Percentiles rank a stretch among this genome's conserved stretches.
These are phyloP conservation scores for Gymnocypris eckloni DNA, from an alignment of 2,797 vertebrate genomes.

Conservation along the genomic window DNA sequence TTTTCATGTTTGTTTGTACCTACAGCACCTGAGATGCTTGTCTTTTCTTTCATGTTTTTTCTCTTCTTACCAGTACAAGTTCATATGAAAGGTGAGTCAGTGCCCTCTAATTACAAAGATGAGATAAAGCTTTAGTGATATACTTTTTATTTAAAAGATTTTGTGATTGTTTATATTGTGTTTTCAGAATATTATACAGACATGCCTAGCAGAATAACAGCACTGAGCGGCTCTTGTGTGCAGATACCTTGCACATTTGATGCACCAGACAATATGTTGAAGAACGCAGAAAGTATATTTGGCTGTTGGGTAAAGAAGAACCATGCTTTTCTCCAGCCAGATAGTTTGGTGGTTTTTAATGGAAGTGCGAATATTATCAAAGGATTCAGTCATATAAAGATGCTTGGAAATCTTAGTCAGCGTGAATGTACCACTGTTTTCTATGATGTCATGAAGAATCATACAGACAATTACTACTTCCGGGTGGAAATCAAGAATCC, in stretches of 20 bases:
- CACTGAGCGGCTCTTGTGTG: slow-evolving; percentile 68
- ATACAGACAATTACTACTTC: slow-evolving; percentile 62
- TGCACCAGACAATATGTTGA: rapidly evolving
- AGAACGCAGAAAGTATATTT: rapidly evolving
- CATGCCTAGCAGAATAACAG: slow-evolving; percentile 47
- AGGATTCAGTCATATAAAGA: slow-evolving; percentile 36
- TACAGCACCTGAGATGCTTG: background rate
- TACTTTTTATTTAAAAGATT: background rate
- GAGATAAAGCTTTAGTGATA: background rate
- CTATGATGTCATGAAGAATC: background rate
- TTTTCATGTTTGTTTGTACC: background rate
- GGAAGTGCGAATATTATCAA: rapidly evolving
- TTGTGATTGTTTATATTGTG: background rate
- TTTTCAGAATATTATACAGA: background rate
- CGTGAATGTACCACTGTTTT: slow-evolving; percentile 69
- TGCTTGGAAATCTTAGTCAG: slow-evolving; percentile 61
- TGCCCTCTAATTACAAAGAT: background rate
- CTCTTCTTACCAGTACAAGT: background rate
- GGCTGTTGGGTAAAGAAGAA: slow-evolving; percentile 59
- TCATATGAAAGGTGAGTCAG: background rate
- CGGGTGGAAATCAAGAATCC: background rate
- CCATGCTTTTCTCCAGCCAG: rapidly evolving
- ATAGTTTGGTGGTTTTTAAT: slow-evolving; percentile 50
- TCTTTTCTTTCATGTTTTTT: background rate
- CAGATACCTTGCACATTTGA: slow-evolving; percentile 68